phyloP scores from a whole-genome alignment of 2,797 vertebrate genomes.

The Neostethus bicornis region DNA sequence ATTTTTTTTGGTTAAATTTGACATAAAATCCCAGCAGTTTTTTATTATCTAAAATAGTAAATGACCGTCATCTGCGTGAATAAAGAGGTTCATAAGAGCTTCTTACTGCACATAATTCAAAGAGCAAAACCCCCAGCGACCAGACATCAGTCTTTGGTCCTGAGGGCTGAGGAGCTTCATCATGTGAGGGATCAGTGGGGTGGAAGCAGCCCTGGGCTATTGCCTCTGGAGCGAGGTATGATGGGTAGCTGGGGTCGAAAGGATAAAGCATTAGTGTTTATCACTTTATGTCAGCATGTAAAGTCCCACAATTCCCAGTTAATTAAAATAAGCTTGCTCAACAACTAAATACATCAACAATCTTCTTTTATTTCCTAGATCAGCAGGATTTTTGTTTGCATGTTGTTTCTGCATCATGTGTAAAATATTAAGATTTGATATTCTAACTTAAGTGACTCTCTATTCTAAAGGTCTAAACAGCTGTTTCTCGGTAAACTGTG shows the following conservation, averaged over 20 bases:
- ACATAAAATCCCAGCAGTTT: neutral
- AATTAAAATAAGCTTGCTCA: conserved; percentile 1
- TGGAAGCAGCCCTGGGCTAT: conserved; percentile 91
- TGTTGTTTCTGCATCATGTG: neutral
- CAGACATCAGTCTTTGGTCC: conserved; percentile 96
- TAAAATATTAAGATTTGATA: neutral
- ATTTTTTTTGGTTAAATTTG: conserved; percentile 2
- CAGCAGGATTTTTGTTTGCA: neutral
- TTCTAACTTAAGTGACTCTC: neutral
- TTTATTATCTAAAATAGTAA: neutral
- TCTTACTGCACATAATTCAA: conserved; percentile 94
- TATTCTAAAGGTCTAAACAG: neutral
- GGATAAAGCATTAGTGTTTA: conserved; percentile 33
- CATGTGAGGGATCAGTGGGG: conserved; percentile 80
- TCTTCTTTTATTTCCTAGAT: neutral
- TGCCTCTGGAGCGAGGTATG: conserved; percentile 95
- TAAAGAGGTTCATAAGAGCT: conserved; percentile 4
- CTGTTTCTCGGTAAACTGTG: neutral
- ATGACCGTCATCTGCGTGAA: neutral
- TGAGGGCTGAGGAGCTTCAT: conserved; percentile 85
- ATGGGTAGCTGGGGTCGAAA: conserved; percentile 85
- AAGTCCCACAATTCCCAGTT: neutral
- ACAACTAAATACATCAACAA: neutral
- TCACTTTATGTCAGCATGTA: conserved; percentile 11
- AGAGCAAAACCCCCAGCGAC: conserved; percentile 94